Base-by-base conservation (phyloP, 2,113 vertebrate species). In the Dipodomys stephensi region DNA sequence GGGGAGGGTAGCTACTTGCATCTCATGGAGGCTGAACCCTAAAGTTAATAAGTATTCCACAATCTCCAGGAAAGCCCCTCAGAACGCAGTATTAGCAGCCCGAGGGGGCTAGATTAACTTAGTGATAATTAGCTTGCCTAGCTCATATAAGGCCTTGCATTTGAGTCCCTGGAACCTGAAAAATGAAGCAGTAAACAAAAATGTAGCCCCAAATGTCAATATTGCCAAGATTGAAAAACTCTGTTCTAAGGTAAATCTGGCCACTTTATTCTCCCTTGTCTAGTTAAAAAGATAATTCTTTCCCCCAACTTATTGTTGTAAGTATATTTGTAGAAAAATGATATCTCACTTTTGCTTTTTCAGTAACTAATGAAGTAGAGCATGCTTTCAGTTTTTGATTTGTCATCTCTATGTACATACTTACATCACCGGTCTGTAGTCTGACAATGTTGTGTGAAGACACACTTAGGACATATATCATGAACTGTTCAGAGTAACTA, bases 341-440 rank as follows among this genome's bases (percentile, higher is more conserved):
- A 39, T 22, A 82, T 82, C 68, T 92, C 23, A 68, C 81, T 87
- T 90, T 3, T 12, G 88, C 79, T 88, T 53, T 35, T 46, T 76
- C 19, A 64, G 0, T 67, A 89, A 85, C 68, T 72, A 84, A 72
- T 62, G 23, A 93, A 22, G 4, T 19, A 71, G 83, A 82, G 8
- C 30, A 35, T 83, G 84, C 77, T 82, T 92, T 93, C 53, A 68
- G 73, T 78, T 88, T 88, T 80, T 83, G 22, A 83, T 93, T 87
- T 71, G 6, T 46, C 12, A 35, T 35, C 71, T 46, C 23, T 49
- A 80, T 12, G 11, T 2, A 35, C 19, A n/a, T 30, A 64, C 28
- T 46, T 57, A 20, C 3, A 46, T 22, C 32, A 53, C 30, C 25
- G 49, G 49, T n/a, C 44, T 15, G 27, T 72, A 82, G 53, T 57